Base-by-base conservation (phyloP, 64 coral and sea anemone genomes). In the Trachythela sp. region DNA sequence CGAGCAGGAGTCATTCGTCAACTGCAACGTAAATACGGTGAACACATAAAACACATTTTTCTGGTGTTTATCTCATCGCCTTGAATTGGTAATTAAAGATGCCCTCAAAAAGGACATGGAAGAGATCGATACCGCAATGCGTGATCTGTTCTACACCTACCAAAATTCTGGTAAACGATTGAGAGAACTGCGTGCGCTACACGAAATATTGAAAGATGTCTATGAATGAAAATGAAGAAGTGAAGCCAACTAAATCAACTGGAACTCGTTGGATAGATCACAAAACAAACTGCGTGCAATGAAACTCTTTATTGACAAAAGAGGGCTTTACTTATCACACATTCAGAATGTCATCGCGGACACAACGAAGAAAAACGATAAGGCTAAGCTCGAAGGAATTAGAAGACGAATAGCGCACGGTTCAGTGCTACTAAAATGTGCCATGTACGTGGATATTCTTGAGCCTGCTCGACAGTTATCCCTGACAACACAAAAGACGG, bases 251-350 rank as follows among this genome's bases (percentile, higher is more conserved):
- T 76, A 92, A 92, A 85, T 54, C 86, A 48, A 89, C 34, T 10
- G 80, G 80, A 49, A 92, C 91, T 86, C 86, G 83, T 42, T 92
- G 91, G 86, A 92, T 92, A 64, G 83, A 92, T 50, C 91, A 92
- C 54, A 92, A 92, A 42, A 92, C 54, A 92, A 92, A 42, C 40
- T 92, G 83, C 58, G 80, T 84, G 87, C 80, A 45, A 92, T 89
- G 77, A 89, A 92, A 36, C 86, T 51, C 83, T 89, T 92, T 33
- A 43, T 89, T 0, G 77, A 92, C 80, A 92, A 89, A 75, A 88
- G 86, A 75, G 86, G 86, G 20, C 76, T 51, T 43, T 88, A 88
- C 41, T 92, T 92, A 35, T 38, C 86, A n/a, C 91, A 92, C 87
- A 92, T 92, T 35, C 91, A 92, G 42, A 92, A 92, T 89, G 83